Evolutionary conservation across 2,113 vertebrate genomes (phyloP), one percentile per base, ranked within the genome.

Genomic region (Uropsilus gracilis): DNA sequence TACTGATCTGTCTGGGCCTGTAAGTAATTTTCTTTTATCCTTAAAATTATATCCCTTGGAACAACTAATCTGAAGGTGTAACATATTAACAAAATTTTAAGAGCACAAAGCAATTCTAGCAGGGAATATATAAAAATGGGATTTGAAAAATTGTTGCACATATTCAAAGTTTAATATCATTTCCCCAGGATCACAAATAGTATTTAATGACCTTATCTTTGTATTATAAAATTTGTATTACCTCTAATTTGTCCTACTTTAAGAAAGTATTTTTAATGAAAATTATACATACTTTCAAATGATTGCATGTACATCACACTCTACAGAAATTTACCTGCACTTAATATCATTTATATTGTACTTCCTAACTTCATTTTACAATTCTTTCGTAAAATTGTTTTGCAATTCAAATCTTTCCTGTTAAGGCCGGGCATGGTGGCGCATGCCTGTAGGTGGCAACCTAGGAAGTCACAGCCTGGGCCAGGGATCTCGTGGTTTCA

Each of bases 1-100:
- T 84, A 93, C 32, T 9, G 39, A 78, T 85, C 73, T 89, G 83
- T 69, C 73, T 84, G 75, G 86, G 39, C 89, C 82, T 95, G 73
- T 46, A 81, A 94, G 72, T 89, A 76, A 92, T 95, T 95, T 95
- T 86, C 82, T 92, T 95, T 94, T 75, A 69, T 91, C 61, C 96
- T 83, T 57, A 76, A 96, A 94, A 91, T 39, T 68, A 44, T 59
- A 89, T 22, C 50, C 68, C 92, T 48, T 82, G 85, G 88, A 66
- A 69, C 26, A 64, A 55, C 68, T 90, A 94, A 95, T 92, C 73
- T 96, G 39, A 83, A 96, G 90, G 87, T 76, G 68, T 16, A 87
- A 83, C 44, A 76, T 71, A 78, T 39, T 68, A 22, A 30, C 76
- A 64, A 93, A 76, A 46, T 28, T 55, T 66, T 53, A 84, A 90